Percentiles rank a stretch among this genome's conserved stretches.
Evolutionary conservation across 2,113 vertebrate genomes (phyloP).

Genomic region (Spheniscus mendiculus): DNA sequence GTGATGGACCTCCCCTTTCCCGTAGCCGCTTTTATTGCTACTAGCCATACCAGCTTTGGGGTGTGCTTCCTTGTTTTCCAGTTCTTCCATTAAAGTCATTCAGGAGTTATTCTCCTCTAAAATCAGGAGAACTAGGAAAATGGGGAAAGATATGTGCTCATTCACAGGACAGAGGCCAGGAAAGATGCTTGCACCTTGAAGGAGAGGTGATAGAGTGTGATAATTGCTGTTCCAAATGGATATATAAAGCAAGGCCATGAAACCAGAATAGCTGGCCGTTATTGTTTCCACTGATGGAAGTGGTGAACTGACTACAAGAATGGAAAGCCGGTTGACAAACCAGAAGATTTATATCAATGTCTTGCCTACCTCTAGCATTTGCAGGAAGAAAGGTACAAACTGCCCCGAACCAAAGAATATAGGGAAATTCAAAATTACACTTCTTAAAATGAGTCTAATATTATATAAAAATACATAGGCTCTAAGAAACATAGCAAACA

Average conservation of each 20-base stretch:
- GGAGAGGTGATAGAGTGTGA: not conserved
- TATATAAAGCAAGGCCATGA: not conserved
- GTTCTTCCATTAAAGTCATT: not conserved
- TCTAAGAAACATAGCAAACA: not conserved
- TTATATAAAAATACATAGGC: not conserved
- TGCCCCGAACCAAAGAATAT: not conserved
- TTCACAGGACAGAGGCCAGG: not conserved
- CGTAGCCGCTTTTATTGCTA: not conserved
- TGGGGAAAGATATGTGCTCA: not conserved
- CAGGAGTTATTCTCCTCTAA: not conserved
- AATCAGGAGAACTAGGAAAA: not conserved
- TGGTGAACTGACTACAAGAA: not conserved
- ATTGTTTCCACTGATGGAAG: not conserved
- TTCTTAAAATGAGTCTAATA: not conserved
- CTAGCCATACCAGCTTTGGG: not conserved
- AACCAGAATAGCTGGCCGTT: not conserved
- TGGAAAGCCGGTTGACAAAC: not conserved
- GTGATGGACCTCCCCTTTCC: not conserved
- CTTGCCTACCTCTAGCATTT: not conserved
- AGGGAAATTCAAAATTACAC: not conserved
- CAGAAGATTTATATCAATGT: not conserved
- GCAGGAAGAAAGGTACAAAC: not conserved
- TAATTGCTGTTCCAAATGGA: not conserved
- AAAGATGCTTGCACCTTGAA: not conserved
- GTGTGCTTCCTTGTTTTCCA: not conserved